Evolutionary conservation across 2,797 vertebrate genomes (phyloP).

Genomic region (Oreochromis grahami): DNA sequence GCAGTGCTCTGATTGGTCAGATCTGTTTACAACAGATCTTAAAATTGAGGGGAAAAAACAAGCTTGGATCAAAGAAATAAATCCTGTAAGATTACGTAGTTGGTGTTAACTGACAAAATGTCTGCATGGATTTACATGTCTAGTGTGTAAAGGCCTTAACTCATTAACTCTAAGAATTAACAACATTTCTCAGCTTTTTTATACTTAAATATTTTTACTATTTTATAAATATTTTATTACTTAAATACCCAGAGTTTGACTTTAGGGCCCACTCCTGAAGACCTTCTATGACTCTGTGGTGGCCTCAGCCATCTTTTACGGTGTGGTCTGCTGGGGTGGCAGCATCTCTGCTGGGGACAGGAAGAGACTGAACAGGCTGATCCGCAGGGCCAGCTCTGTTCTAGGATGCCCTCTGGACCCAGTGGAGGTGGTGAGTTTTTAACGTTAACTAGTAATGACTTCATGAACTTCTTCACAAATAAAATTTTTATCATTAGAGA

Average conservation of each 20-base stretch:
- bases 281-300: too few relatives aligned
- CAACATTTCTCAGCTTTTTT: not conserved
- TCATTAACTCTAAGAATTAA: not conserved
- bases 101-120: not conserved
- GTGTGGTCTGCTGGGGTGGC: too few relatives aligned
- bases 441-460: too few relatives aligned
- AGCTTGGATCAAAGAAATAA: not conserved
- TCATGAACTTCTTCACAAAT: too few relatives aligned
- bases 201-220: not conserved
- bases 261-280: too few relatives aligned
- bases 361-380: too few relatives aligned
- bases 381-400: too few relatives aligned
- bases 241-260: not conserved
- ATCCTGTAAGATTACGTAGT: not conserved
- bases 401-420: too few relatives aligned
- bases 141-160: not conserved
- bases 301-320: too few relatives aligned
- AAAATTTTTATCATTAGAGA: too few relatives aligned
- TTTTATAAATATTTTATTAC: not conserved
- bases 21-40: accelerated
- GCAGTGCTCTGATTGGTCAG: not conserved
- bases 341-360: too few relatives aligned
- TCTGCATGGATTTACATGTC: not conserved
- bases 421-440: too few relatives aligned
- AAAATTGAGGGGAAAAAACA: not conserved